phyloP scores from a whole-genome alignment of 1,140 invertebrate genomes.

The Ruditapes philippinarum region DNA sequence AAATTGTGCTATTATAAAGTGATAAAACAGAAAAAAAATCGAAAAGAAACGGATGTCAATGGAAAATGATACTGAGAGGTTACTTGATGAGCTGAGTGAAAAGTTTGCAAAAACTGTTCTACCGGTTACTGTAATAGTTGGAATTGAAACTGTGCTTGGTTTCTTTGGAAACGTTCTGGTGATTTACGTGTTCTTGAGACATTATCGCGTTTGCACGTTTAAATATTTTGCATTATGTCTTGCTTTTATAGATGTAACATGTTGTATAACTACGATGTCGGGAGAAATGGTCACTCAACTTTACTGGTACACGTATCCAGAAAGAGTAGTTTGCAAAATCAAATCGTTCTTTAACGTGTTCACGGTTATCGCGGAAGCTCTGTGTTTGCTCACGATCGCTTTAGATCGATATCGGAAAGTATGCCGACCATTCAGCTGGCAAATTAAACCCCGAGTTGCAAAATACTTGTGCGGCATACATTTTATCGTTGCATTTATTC shows the following conservation, averaged over 20 bases:
- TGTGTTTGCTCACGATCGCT: constrained; percentile 69
- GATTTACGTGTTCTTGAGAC: constrained; percentile 68
- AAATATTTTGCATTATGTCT: constrained; percentile 70
- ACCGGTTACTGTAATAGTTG: constrained; percentile 64
- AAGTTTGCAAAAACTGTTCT: constrained; percentile 61
- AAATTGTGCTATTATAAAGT: no score
- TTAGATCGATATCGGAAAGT: constrained; percentile 74
- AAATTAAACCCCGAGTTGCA: constrained; percentile 54
- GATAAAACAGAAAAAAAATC: no score
- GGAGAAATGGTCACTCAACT: constrained; percentile 73
- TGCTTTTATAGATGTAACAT: constrained; percentile 71
- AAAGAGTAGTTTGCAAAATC: constrained; percentile 65
- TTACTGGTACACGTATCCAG: constrained; percentile 74
- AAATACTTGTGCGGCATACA: neutral
- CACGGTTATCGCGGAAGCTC: constrained; percentile 68
- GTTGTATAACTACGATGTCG: constrained; percentile 71
- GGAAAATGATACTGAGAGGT: neutral
- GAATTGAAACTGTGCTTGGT: constrained; percentile 66
- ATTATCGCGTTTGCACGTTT: constrained; percentile 63
- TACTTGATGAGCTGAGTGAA: constrained; percentile 56
- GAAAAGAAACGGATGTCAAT: neutral
- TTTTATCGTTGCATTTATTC: neutral
- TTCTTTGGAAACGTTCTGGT: constrained; percentile 73
- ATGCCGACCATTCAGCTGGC: constrained; percentile 66
- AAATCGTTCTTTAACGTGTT: constrained; percentile 70